Evolutionary conservation across 2,797 vertebrate genomes (phyloP).

Genomic region (Borostomias antarcticus): DNA sequence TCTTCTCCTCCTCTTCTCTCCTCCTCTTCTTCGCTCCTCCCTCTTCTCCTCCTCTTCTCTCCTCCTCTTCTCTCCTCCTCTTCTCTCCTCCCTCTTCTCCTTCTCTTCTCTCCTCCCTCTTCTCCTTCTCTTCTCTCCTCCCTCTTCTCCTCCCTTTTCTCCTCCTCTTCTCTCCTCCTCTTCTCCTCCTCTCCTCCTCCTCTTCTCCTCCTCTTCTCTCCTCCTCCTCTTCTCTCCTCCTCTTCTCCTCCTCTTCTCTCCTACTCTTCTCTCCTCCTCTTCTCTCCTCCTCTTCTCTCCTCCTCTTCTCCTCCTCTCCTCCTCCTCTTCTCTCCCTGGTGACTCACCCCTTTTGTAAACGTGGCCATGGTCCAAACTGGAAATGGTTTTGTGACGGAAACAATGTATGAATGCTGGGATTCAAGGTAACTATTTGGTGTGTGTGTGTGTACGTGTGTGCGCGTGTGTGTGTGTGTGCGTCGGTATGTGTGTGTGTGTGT

Average conservation of each 20-base stretch:
- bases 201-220: background rate
- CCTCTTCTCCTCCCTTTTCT: conserved; percentile 25
- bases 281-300: conserved; percentile 23
- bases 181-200: too few relatives aligned
- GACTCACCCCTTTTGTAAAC: background rate
- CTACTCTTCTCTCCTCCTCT: conserved; percentile 13
- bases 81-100: background rate
- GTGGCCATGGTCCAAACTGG: background rate
- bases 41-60: conserved; percentile 24
- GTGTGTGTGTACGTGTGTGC: conserved; percentile 43
- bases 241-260: conserved; percentile 18
- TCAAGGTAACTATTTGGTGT: conserved; percentile 20
- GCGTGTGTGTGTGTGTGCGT: conserved; percentile 21
- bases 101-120: conserved; percentile 3
- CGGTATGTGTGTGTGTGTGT: conserved; percentile 18
- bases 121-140: conserved; percentile 23
- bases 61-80: conserved; percentile 10
- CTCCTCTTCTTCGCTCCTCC: background rate
- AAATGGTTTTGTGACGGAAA: background rate
- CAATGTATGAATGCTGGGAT: background rate
- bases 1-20: background rate
- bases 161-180: background rate
- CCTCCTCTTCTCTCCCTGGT: background rate
- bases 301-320: background rate
- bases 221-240: conserved; percentile 13